Conservation (phyloP, 2,113 vertebrate species). For the Nasalis larvatus region DNA sequence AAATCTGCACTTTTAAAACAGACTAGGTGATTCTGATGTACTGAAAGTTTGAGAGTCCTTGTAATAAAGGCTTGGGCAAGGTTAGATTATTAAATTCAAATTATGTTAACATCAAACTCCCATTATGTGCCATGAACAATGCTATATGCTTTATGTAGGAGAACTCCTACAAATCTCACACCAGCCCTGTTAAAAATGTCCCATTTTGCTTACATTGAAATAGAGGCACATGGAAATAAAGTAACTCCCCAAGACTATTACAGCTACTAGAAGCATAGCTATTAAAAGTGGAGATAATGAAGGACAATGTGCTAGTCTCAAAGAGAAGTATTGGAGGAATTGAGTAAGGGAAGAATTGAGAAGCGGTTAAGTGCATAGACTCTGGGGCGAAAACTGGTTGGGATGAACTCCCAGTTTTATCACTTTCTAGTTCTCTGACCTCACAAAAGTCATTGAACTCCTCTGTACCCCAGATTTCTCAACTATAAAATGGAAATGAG, state of each 20-base stretch:
- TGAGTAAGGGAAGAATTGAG: neutral
- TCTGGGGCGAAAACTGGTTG: neutral
- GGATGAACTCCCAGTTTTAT: neutral
- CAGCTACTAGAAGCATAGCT: neutral
- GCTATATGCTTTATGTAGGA: neutral
- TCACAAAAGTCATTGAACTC: neutral
- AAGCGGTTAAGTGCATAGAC: neutral
- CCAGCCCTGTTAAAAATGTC: neutral
- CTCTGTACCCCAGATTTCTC: neutral
- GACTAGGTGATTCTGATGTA: neutral
- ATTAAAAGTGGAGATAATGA: neutral
- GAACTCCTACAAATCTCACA: neutral
- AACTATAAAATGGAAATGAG: neutral
- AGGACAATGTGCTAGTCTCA: neutral
- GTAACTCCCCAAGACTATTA: neutral
- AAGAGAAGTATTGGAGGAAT: neutral
- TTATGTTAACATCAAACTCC: neutral
- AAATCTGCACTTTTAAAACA: neutral
- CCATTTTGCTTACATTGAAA: neutral
- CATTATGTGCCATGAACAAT: neutral
- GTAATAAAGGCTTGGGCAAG: neutral
- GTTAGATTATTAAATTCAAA: conserved; percentile 4
- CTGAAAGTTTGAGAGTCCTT: neutral
- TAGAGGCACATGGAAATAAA: neutral
- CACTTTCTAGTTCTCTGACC: neutral